Percentiles rank a stretch among this genome's conserved stretches.
These are phyloP conservation scores for Tiliacea citrago DNA, from an alignment of 2,888 invertebrate genomes.

Conservation along the genomic window DNA sequence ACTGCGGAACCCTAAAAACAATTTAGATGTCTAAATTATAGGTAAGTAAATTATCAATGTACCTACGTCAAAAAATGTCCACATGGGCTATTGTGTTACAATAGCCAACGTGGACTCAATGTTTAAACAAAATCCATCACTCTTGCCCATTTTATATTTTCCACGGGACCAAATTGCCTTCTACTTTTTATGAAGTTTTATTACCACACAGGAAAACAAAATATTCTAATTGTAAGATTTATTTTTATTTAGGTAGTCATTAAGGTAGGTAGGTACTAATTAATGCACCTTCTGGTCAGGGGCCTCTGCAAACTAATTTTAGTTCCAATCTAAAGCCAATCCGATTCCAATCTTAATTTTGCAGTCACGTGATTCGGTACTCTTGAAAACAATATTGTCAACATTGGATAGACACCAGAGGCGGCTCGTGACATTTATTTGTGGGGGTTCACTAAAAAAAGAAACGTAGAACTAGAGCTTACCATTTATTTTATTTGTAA, in stretches of 20 bases:
- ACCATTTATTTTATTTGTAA: too few relatives aligned
- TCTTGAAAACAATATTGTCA: constrained; percentile 1
- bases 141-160: background rate
- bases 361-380: constrained; percentile 1
- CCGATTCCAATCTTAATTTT: background rate
- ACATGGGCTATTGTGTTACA: constrained; percentile 17
- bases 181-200: background rate
- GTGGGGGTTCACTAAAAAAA: too few relatives aligned
- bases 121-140: constrained; percentile 17
- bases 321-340: background rate
- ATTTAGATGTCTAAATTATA: background rate
- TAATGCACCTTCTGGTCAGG: too few relatives aligned
- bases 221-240: background rate
- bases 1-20: background rate
- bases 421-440: too few relatives aligned
- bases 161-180: background rate
- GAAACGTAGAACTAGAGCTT: too few relatives aligned
- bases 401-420: too few relatives aligned
- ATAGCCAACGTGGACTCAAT: too few relatives aligned
- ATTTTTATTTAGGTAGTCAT: background rate
- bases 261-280: too few relatives aligned
- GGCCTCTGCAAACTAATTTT: too few relatives aligned
- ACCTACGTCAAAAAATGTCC: constrained; percentile 4
- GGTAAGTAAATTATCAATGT: constrained; percentile 16
- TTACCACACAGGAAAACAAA: background rate